These are phyloP conservation scores for Diplazon laetatorius DNA, from an alignment of 2,888 invertebrate genomes.

Conservation along the genomic window DNA sequence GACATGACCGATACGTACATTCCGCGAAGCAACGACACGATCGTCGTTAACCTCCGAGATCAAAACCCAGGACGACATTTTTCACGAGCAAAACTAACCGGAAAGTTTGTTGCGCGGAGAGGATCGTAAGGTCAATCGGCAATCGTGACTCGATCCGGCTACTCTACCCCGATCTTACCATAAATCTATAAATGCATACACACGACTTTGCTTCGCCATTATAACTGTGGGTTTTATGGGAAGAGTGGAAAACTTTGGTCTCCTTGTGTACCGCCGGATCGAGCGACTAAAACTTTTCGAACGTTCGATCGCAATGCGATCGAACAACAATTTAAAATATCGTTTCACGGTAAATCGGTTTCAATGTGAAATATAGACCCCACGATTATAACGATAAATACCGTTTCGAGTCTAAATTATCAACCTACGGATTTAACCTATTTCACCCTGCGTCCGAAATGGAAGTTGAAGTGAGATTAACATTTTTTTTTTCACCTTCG, in stretches of 20 bases:
- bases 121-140: constrained; percentile 62
- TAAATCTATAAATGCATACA: constrained; percentile 9
- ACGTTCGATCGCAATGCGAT: constrained; percentile 50
- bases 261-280: too few relatives aligned
- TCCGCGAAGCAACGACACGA: constrained; percentile 52
- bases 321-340: constrained; percentile 48
- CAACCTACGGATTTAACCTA: too few relatives aligned
- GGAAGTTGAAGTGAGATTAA: too few relatives aligned
- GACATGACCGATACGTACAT: constrained; percentile 17
- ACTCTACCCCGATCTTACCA: constrained; percentile 42
- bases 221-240: constrained; percentile 13
- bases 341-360: constrained; percentile 24
- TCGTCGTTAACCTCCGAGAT: constrained; percentile 61
- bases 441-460: too few relatives aligned
- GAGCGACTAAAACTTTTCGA: constrained; percentile 39
- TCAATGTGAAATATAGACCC: too few relatives aligned
- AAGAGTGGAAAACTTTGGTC: constrained; percentile 40
- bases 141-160: constrained; percentile 60
- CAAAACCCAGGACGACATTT: constrained; percentile 38
- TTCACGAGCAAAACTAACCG: constrained; percentile 46
- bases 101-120: constrained; percentile 48
- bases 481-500: too few relatives aligned
- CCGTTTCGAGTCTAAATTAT: too few relatives aligned
- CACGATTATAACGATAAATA: too few relatives aligned
- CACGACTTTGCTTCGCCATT: constrained; percentile 15